phyloP scores from a whole-genome alignment of 2,113 vertebrate species.

The Chaetura pelagica region DNA sequence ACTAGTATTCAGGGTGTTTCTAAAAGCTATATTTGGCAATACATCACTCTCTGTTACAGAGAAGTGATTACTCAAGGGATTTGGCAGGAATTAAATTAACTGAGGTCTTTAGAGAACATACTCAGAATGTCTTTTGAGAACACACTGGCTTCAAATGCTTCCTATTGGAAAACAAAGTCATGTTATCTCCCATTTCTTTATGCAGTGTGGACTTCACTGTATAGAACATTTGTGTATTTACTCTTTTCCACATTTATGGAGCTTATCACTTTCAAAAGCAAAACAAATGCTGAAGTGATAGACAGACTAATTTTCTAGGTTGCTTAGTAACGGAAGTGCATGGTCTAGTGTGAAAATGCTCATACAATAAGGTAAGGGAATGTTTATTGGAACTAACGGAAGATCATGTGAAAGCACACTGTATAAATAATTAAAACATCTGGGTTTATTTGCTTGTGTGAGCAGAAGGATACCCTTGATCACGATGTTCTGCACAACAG shows the following conservation, averaged over 20 bases:
- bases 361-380: neutral
- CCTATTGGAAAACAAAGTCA: neutral
- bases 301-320: slow-evolving; percentile 37
- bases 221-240: neutral
- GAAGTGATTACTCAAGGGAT: slow-evolving; percentile 44
- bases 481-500: neutral
- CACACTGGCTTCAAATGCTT: neutral
- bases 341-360: neutral
- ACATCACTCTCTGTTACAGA: neutral
- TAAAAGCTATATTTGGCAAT: slow-evolving; percentile 49
- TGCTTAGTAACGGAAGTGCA: slow-evolving; percentile 46
- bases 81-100: slow-evolving; percentile 60
- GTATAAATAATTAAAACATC: neutral
- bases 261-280: slow-evolving; percentile 22
- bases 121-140: slow-evolving; percentile 36
- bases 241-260: neutral
- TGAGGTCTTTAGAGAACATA: slow-evolving; percentile 43
- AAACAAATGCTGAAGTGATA: slow-evolving; percentile 55
- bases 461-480: neutral
- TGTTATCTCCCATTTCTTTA: neutral
- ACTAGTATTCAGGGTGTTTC: neutral
- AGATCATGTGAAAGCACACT: neutral
- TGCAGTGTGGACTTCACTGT: neutral
- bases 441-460: neutral
- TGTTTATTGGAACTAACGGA: neutral